Evolutionary conservation across 2,113 vertebrate species (phyloP).

Genomic region (Ceyx melanurus): DNA sequence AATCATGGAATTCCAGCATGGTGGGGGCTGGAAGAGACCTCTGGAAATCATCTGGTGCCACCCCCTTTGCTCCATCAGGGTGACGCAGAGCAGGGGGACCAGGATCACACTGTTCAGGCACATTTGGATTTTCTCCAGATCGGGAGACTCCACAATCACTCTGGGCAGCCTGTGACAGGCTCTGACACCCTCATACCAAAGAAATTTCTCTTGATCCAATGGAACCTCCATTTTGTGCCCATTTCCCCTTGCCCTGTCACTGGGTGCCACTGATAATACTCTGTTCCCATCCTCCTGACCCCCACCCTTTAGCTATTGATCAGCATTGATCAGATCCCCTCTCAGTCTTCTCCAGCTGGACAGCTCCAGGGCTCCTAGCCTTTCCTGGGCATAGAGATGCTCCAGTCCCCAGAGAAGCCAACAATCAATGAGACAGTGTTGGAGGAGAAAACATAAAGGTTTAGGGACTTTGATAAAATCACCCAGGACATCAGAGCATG

Average conservation of each 20-base stretch:
- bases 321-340: neutral
- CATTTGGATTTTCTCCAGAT: no score
- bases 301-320: neutral
- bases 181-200: neutral
- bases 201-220: neutral
- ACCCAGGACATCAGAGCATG: neutral
- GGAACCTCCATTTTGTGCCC: neutral
- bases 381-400: neutral
- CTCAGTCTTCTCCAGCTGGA: neutral
- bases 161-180: neutral
- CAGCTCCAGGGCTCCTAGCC: neutral
- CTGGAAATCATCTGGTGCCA: no score
- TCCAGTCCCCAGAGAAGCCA: neutral
- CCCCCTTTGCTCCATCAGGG: no score
- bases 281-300: neutral
- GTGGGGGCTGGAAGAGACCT: no score
- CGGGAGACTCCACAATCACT: no score
- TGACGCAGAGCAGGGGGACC: no score
- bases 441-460: neutral
- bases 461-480: neutral
- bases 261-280: neutral
- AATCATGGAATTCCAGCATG: no score
- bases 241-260: neutral
- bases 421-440: neutral
- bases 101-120: no score